These are phyloP conservation scores for Alviniconcha strummeri DNA, from an alignment of 2,888 invertebrate species.

Conservation along the genomic window DNA sequence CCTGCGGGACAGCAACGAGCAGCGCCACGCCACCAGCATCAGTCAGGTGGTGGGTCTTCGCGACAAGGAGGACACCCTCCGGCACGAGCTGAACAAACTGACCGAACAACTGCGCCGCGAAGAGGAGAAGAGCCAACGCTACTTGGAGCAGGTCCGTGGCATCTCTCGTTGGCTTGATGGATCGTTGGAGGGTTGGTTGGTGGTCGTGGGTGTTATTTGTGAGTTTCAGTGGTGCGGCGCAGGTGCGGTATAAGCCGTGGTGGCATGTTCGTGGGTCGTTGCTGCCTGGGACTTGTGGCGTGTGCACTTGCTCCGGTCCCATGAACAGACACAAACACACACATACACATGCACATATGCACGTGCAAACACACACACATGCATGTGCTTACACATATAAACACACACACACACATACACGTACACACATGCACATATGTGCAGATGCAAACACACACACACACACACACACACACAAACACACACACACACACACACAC, in stretches of 20 bases:
- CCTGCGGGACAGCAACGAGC: constrained; percentile 63
- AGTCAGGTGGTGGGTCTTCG: constrained; percentile 60
- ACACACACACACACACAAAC: neutral
- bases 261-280: neutral
- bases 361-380: neutral
- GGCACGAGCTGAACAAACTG: constrained; percentile 60
- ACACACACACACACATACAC: neutral
- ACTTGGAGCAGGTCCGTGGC: constrained; percentile 61
- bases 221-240: neutral
- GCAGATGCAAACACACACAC: neutral
- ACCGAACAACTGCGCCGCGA: constrained; percentile 63
- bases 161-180: too few relatives aligned
- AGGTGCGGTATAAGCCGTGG: too few relatives aligned
- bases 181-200: neutral
- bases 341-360: neutral
- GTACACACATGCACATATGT: neutral
- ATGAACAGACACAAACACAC: neutral
- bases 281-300: neutral
- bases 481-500: neutral
- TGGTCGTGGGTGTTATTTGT: neutral
- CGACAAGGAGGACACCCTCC: constrained; percentile 62
- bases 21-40: constrained; percentile 56
- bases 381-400: neutral
- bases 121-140: constrained; percentile 56
- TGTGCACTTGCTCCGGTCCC: too few relatives aligned